Percentiles rank a stretch among this genome's conserved stretches.
phyloP scores from a whole-genome alignment of 2,797 vertebrate species.

The Limosa lapponica region DNA sequence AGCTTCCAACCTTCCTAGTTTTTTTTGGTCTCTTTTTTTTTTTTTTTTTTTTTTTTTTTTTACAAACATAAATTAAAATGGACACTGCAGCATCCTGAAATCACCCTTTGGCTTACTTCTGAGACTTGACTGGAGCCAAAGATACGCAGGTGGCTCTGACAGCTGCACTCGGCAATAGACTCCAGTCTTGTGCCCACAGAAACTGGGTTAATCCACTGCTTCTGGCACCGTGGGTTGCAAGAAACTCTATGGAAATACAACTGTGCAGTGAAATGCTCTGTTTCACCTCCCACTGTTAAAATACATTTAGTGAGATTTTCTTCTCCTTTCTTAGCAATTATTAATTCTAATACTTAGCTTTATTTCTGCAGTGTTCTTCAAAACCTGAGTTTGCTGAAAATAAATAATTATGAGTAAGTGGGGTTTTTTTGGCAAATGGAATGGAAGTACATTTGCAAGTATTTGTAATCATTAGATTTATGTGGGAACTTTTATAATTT shows the following conservation, averaged over 20 bases:
- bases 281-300: background rate
- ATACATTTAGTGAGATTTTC: background rate
- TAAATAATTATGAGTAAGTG: background rate
- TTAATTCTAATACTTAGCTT: background rate
- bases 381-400: background rate
- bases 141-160: constrained; percentile 54
- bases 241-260: background rate
- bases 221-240: background rate
- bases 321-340: background rate
- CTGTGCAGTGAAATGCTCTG: background rate
- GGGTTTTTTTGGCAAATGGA: background rate
- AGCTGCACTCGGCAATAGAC: constrained; percentile 42
- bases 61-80: background rate
- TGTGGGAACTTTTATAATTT: background rate
- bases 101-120: constrained; percentile 46
- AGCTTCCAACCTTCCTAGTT: background rate
- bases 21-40: background rate
- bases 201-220: constrained; percentile 54
- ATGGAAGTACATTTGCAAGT: background rate
- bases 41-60: background rate
- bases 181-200: background rate
- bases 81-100: background rate
- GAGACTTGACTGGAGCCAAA: background rate
- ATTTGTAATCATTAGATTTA: background rate
- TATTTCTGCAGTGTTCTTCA: background rate